Base-by-base conservation (phyloP, 2,113 vertebrate genomes). In the Myxocyprinus asiaticus region DNA sequence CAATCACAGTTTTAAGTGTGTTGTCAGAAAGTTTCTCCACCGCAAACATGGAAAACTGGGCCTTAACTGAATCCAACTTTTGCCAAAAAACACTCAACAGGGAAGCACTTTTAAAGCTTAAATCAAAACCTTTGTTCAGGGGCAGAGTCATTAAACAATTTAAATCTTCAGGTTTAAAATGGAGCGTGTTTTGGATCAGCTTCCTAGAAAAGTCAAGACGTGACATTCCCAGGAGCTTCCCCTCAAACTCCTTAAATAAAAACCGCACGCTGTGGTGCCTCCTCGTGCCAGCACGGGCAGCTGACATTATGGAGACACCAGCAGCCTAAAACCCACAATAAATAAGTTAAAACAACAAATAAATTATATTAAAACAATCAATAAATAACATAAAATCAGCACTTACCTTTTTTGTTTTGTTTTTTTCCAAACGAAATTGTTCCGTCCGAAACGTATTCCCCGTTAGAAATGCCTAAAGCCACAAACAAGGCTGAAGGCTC, bases 141-240 rank as follows among this genome's bases (percentile, higher is more conserved):
- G 76, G 76, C 7, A 77, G 51, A 2, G 59, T 15, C 10, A 67
- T 0, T 7, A 77, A 1, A 7, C 63, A 77, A 7, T 55, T 58
- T 22, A 77, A 53, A 0, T 42, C 5, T 9, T 7, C 4, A 9
- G n/a, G n/a, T n/a, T 48, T 5, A 8, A 48, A 48, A 5, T 3
- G 1, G 2, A 77, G 33, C 1, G 4, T 50, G 11, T 63, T 48
- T 8, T 67, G 64, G 9, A 67, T 9, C 1, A 55, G 14, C 33
- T 67, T 77, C 8, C 75, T 66, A 7, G 75, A 77, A 8, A 76
- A 64, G 15, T 76, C 63, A 3, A 67, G 7, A 6, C 64, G 42
- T 0, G 75, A 77, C 51, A 67, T 67, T 51, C 56, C 58, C 56
- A 63, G 7, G 3, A 75, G 59, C 44, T 33, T 75, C 8, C 8